Evolutionary conservation across 2,797 vertebrate species (phyloP).

Genomic region (Rhabdomys pumilio): DNA sequence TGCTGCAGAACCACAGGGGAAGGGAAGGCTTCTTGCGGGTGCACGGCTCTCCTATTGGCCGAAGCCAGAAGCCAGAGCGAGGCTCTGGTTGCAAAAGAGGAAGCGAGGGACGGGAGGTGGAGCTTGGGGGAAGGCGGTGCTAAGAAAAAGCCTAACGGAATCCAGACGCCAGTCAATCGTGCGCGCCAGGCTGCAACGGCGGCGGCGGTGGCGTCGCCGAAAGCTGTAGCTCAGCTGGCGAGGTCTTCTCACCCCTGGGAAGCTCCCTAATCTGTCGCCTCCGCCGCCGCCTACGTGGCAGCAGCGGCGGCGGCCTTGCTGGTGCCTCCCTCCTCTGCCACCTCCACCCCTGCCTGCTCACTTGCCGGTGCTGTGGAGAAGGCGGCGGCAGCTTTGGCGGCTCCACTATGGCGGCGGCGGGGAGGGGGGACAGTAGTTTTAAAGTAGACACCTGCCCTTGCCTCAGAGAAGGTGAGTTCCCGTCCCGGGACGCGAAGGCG

Average conservation of each 20-base stretch:
- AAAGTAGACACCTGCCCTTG: constrained; percentile 82
- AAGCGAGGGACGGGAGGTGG: background rate
- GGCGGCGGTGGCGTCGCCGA: constrained; percentile 36
- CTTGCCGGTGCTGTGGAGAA: constrained; percentile 69
- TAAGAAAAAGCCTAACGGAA: constrained; percentile 9
- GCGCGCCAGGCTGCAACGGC: constrained; percentile 41
- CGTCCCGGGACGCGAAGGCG: constrained; percentile 61
- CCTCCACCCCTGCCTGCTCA: constrained; percentile 70
- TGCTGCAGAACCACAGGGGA: background rate
- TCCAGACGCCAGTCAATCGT: background rate
- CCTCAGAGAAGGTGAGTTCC: constrained; percentile 84
- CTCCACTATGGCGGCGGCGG: constrained; percentile 82
- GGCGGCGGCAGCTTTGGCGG: constrained; percentile 69
- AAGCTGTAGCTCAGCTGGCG: background rate
- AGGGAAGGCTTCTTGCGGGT: background rate
- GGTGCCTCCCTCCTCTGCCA: constrained; percentile 76
- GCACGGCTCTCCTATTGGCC: constrained; percentile 48
- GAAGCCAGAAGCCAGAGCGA: background rate
- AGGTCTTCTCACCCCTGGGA: constrained; percentile 70
- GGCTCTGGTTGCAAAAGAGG: background rate
- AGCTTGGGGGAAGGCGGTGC: constrained; percentile 19
- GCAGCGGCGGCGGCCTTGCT: constrained; percentile 44
- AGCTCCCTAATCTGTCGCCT: constrained; percentile 67
- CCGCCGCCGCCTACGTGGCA: constrained; percentile 50
- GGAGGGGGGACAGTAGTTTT: constrained; percentile 84